Percentiles rank a stretch among this genome's conserved stretches.
Conservation (phyloP, 2,113 vertebrate species). For the Clarias gariepinus region DNA sequence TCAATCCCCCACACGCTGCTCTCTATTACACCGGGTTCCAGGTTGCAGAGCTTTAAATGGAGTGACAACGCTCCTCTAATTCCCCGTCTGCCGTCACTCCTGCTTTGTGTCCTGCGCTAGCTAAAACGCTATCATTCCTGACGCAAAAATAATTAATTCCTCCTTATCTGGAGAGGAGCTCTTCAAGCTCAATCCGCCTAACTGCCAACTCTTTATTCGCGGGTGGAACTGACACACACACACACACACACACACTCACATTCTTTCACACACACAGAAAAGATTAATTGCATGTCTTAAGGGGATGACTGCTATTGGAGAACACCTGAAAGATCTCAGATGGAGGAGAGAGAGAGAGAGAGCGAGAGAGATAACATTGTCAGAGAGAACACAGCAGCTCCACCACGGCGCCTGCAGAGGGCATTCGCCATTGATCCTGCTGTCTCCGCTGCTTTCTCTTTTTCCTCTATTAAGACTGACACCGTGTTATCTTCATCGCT, state of each 20-base stretch:
- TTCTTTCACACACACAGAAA: slow-evolving; percentile 62
- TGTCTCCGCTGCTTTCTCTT: slow-evolving; percentile 68
- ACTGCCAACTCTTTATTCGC: slow-evolving; percentile 86
- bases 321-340: slow-evolving; percentile 83
- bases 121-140: slow-evolving; percentile 80
- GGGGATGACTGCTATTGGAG: slow-evolving; percentile 85
- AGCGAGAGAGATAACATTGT: slow-evolving; percentile 88
- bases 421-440: slow-evolving; percentile 66
- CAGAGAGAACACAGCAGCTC: slow-evolving; percentile 76
- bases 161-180: slow-evolving; percentile 88
- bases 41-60: slow-evolving; percentile 80
- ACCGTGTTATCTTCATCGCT: slow-evolving; percentile 72
- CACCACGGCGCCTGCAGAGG: slow-evolving; percentile 74
- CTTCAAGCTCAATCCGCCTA: slow-evolving; percentile 87
- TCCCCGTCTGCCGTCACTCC: slow-evolving; percentile 77
- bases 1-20: slow-evolving; percentile 83
- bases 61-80: slow-evolving; percentile 89
- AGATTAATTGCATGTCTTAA: slow-evolving; percentile 90
- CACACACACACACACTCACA: slow-evolving; percentile 22
- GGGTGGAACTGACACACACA: slow-evolving; percentile 79
- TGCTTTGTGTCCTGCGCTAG: slow-evolving; percentile 81
- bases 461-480: slow-evolving; percentile 73
- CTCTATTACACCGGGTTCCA: slow-evolving; percentile 82
- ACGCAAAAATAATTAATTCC: slow-evolving; percentile 89
- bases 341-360: slow-evolving; percentile 67